Percentiles rank a stretch among this genome's conserved stretches.
phyloP scores from a whole-genome alignment of 2,113 vertebrate species.

The Rattus rattus region DNA sequence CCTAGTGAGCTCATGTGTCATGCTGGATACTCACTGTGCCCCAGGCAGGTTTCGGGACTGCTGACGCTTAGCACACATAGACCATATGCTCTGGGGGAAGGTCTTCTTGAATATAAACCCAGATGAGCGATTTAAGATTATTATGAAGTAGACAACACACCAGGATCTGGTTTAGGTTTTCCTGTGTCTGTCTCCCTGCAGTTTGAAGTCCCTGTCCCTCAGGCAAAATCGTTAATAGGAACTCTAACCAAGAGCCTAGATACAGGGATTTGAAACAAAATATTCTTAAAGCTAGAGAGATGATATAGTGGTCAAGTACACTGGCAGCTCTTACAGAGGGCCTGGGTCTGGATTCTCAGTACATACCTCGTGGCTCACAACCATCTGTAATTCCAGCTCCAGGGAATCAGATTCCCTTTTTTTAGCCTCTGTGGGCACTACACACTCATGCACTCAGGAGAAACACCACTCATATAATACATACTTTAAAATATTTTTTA shows the following conservation, averaged over 20 bases:
- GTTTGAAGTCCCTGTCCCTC: background rate
- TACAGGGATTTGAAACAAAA: background rate
- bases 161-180: background rate
- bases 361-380: background rate
- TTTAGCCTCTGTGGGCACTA: background rate
- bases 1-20: conserved; percentile 28
- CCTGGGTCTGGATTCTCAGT: background rate
- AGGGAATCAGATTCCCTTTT: background rate
- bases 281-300: background rate
- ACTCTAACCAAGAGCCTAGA: background rate
- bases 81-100: accelerated
- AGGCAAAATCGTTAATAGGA: background rate
- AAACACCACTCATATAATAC: background rate
- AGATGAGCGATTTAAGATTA: background rate
- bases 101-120: background rate
- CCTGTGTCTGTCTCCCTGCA: background rate
- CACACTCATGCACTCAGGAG: background rate
- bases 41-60: background rate
- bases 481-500: background rate
- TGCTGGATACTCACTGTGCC: background rate
- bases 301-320: background rate
- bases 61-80: background rate
- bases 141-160: background rate
- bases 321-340: background rate
- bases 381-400: background rate